A percentile compares a stretch with the other conserved stretches of the same genome.
phyloP scores from a whole-genome alignment of 2,888 invertebrate genomes.

The Stenoptilia bipunctidactyla region DNA sequence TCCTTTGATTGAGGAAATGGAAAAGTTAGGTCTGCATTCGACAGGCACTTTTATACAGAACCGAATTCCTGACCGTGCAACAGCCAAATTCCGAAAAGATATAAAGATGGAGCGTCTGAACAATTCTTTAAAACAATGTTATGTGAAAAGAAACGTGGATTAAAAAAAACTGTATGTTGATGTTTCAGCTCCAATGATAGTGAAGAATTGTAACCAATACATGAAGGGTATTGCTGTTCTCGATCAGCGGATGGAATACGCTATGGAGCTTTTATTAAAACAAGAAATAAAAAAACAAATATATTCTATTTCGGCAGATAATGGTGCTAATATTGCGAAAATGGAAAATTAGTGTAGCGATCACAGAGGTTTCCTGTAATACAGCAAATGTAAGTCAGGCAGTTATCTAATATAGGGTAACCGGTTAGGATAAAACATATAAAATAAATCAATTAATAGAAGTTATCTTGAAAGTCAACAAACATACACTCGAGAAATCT shows the following conservation, averaged over 20 bases:
- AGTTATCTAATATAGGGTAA: no score
- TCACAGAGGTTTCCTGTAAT: no score
- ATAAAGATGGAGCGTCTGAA: conserved; percentile 10
- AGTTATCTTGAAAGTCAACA: no score
- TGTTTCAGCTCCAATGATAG: conserved; percentile 14
- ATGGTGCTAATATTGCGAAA: no score
- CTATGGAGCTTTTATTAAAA: conserved; percentile 23
- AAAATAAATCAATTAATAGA: no score
- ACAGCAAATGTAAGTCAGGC: no score
- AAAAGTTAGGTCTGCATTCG: conserved; percentile 7
- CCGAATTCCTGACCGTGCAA: conserved; percentile 7
- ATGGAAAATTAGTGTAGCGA: no score
- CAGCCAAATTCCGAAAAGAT: conserved; percentile 14
- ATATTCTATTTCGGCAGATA: no score
- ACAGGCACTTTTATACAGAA: conserved; percentile 13
- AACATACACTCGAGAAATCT: no score
- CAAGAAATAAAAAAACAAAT: no score
- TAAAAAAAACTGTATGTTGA: conserved; percentile 15
- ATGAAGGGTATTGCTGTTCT: conserved; percentile 18
- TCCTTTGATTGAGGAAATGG: conserved; percentile 14
- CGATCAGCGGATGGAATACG: conserved; percentile 19
- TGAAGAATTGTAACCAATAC: conserved; percentile 15
- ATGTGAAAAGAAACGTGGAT: conserved; percentile 18
- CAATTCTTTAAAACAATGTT: conserved; percentile 8
- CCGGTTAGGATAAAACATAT: no score